phyloP scores from a whole-genome alignment of 2,888 invertebrate species.

The Trachelus iudaicus region DNA sequence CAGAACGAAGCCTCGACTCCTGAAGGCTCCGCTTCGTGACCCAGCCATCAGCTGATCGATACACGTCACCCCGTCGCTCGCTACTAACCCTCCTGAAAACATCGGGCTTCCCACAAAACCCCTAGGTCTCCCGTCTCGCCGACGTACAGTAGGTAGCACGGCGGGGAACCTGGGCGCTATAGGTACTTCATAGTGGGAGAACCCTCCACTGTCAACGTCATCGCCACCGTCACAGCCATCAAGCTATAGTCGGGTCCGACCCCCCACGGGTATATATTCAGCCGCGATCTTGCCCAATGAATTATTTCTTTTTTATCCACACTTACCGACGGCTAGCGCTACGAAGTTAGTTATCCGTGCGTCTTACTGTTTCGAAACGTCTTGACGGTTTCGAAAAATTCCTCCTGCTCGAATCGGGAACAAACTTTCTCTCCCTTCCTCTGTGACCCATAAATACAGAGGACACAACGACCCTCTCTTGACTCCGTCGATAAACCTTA shows the following conservation, averaged over 20 bases:
- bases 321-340: neutral
- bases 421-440: neutral
- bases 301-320: neutral
- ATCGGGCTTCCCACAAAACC: conserved; percentile 24
- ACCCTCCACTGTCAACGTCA: neutral
- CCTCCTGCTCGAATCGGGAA: neutral
- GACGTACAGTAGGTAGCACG: neutral
- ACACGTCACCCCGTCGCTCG: conserved; percentile 45
- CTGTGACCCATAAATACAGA: neutral
- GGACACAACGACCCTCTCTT: neutral
- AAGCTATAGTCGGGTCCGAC: neutral
- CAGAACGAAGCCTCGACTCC: conserved; percentile 1
- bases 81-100: conserved; percentile 44
- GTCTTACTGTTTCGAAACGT: neutral
- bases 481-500: neutral
- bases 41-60: conserved; percentile 58
- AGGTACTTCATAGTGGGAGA: neutral
- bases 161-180: neutral
- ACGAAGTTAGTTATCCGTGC: neutral
- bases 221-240: neutral
- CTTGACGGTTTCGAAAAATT: neutral
- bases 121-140: neutral
- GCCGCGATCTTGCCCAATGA: neutral
- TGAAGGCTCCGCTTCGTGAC: conserved; percentile 45
- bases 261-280: neutral